Conservation (phyloP, 2,113 vertebrate species). For the Synodontis membranacea region DNA sequence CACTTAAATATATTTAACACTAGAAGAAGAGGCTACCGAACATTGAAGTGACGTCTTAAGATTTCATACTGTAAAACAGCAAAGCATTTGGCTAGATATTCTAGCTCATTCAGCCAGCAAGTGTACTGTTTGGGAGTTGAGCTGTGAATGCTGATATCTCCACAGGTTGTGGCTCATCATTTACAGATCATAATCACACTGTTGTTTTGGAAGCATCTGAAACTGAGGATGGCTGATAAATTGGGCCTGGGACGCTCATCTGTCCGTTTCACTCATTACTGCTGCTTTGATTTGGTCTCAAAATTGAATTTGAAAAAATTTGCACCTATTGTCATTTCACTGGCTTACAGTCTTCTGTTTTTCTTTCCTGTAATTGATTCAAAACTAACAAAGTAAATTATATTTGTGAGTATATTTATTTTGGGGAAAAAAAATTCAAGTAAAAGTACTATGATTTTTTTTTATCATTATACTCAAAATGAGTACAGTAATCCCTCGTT, state of each 20-base stretch:
- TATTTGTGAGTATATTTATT: background rate
- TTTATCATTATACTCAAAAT: background rate
- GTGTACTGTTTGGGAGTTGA: background rate
- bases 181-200: background rate
- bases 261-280: background rate
- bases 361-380: background rate
- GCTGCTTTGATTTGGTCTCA: background rate
- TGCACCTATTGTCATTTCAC: background rate
- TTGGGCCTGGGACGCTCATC: background rate
- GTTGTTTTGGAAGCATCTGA: background rate
- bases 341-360: background rate
- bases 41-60: background rate
- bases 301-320: background rate
- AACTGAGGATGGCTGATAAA: background rate
- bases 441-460: background rate
- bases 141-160: background rate
- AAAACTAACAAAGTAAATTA: background rate
- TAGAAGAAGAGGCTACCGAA: background rate
- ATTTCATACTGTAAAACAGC: background rate
- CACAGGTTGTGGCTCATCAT: background rate
- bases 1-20: background rate
- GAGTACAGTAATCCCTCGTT: no score
- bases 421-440: background rate
- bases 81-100: background rate
- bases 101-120: background rate